Base-by-base conservation (phyloP, 2,113 vertebrate genomes). In the Leptocoma aspasia region DNA sequence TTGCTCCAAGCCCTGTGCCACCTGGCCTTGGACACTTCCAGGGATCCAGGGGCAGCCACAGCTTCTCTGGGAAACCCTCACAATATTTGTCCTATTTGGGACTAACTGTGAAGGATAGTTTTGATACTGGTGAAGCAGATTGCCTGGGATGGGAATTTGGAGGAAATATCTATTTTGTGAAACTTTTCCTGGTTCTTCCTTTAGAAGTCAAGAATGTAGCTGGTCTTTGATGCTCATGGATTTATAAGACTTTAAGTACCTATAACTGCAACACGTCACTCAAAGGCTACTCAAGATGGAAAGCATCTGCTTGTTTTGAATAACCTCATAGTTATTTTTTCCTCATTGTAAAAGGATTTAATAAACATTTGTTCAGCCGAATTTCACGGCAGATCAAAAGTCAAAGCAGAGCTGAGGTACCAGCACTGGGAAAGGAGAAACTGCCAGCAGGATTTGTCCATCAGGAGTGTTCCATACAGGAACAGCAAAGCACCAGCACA, bases 1-100 rank as follows among this genome's bases (percentile, higher is more conserved):
- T 0, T 31, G 31, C 31, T 59, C 44, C 83, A 42, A 68, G 21
- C 20, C 26, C 16, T 0, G 0, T 50, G 37, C 53, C 68, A 0
- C 33, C 45, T 60, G 22, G 17, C 17, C 53, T 52, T 4, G 53
- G 63, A 7, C 54, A 77, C 9, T 86, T 0, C 14, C 45, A 68
- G 53, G 83, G 37, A 60, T 69, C 16, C 82, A 66, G 72, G 27
- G 37, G 7, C 31, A 33, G 14, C 27, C 61, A 50, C 53, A 50
- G 14, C 53, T 52, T 3, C 14, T 52, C 37, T 59, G 83, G 44
- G 5, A 26, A 42, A 8, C 10, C 6, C 27, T 77, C 22, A 44
- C 15, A 15, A 27, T 27, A 28, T 37, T 47, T 80, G 7, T 66
- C 17, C 15, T 82, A 8, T 24, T 44, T 90, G 39, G 77, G 28